Base-by-base conservation (phyloP, 2,113 vertebrate genomes). In the Eretmochelys imbricata region DNA sequence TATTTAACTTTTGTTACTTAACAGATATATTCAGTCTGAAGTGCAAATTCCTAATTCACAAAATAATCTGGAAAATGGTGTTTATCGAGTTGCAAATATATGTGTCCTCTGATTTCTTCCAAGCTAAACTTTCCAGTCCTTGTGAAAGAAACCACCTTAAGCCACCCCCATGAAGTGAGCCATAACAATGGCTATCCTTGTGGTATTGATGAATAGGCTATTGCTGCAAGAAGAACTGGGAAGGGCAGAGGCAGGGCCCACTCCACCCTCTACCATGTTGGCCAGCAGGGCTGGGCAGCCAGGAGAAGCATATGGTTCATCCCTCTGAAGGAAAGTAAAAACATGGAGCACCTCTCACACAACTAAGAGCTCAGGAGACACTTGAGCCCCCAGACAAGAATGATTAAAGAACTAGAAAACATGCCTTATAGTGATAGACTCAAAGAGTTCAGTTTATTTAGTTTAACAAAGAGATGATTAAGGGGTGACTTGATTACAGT, bases 91-190 rank as follows among this genome's bases (percentile, higher is more conserved):
- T 76, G 42, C 7, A 92, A 80, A 88, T 5, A 35, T 25, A 42
- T 11, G 4, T 78, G 11, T 50, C 91, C 80, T 78, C 20, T 65
- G 5, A n/a, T 38, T 95, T 92, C 65, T 95, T 90, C 65, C 84
- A 65, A 35, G 7, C 14, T 20, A 79, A 84, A 42, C 6, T 5
- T 91, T 1, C 0, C 55, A 3, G 8, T 86, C 5, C 27, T 24
- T 3, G 2, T 84, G 8, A 48, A 84, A 80, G 25, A 92, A 89
- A 82, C 82, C 5, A 65, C 55, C 78, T 9, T 51, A 0, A n/a
- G 35, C 38, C 84, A 57, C 24, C 89, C 24, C 20, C 31, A 51
- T 46, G 46, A 2, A 22, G 16, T 53, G 25, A 8, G 65, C 49
- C 69, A 35, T 12, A 82, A 62, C 13, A 80, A 35, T 53, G 80